Evolutionary conservation across 2,113 vertebrate genomes (phyloP).

Genomic region (Aphyosemion australe): DNA sequence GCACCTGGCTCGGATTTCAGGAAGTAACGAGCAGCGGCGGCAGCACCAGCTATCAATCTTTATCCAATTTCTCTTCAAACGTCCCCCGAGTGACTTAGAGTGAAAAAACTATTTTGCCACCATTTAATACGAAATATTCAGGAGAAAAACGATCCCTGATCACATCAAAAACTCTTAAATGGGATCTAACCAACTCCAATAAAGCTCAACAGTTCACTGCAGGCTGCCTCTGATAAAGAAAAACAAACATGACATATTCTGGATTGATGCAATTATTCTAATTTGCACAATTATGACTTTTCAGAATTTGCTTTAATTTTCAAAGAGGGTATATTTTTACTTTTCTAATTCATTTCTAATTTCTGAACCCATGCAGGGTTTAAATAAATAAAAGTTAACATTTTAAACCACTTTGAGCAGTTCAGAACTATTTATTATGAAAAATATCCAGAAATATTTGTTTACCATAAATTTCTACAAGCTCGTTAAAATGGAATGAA

Average conservation of each 20-base stretch:
- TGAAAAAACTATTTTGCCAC: conserved; percentile 28
- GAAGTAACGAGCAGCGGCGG: conserved; percentile 39
- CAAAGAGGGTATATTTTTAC: neutral
- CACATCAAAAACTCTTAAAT: conserved; percentile 28
- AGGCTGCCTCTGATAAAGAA: neutral
- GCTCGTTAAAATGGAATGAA: neutral
- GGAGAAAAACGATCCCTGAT: conserved; percentile 4
- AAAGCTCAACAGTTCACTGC: conserved; percentile 22
- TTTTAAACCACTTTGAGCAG: too few relatives aligned
- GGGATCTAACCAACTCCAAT: conserved; percentile 11
- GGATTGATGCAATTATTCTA: conserved; percentile 21
- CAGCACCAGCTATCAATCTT: conserved; percentile 45
- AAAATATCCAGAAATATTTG: neutral
- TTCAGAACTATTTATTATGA: neutral
- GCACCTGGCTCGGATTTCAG: conserved; percentile 46
- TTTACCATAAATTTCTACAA: neutral
- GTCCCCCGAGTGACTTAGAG: conserved; percentile 40
- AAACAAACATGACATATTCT: conserved; percentile 1
- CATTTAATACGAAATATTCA: conserved; percentile 47
- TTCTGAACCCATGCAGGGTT: too few relatives aligned
- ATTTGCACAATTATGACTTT: neutral
- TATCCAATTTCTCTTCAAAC: conserved; percentile 48
- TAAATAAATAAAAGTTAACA: too few relatives aligned
- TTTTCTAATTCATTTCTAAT: neutral
- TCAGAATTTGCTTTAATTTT: conserved; percentile 2